phyloP scores from a whole-genome alignment of 2,113 vertebrate genomes.

The Laterallus jamaicensis region DNA sequence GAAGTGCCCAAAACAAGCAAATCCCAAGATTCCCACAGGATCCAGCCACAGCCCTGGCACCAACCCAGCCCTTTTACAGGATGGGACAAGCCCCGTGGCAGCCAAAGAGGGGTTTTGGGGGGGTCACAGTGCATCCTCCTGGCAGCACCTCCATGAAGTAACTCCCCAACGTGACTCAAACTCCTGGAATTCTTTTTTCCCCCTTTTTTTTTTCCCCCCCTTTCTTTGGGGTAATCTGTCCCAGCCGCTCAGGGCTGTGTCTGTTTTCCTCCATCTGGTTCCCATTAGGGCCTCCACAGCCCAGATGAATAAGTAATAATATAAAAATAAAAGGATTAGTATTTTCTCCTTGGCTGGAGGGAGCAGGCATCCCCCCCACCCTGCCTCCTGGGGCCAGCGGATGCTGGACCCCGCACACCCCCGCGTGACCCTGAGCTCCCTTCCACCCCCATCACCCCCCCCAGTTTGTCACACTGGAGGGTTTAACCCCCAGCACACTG shows the following conservation, averaged over 20 bases:
- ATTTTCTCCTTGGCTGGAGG: constrained; percentile 69
- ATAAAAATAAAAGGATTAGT: constrained; percentile 77
- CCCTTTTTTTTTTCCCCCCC: constrained; percentile 15
- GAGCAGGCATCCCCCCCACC: background rate
- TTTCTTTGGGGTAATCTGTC: constrained; percentile 80
- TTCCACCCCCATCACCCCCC: no score
- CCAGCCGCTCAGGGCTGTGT: constrained; percentile 84
- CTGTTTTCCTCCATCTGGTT: constrained; percentile 91
- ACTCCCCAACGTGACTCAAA: constrained; percentile 42
- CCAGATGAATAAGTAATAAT: constrained; percentile 82
- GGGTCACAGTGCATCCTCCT: background rate
- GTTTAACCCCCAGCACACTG: background rate
- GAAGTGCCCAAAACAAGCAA: background rate
- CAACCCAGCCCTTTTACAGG: background rate
- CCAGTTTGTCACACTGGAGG: background rate
- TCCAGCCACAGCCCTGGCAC: fast-evolving
- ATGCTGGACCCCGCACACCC: background rate
- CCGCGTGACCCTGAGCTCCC: background rate
- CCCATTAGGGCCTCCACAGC: constrained; percentile 79
- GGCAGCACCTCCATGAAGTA: background rate
- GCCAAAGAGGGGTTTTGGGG: background rate
- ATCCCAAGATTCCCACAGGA: background rate
- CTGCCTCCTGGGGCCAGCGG: background rate
- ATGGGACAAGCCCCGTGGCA: fast-evolving
- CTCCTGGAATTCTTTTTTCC: constrained; percentile 82